Evolutionary conservation across 2,888 invertebrate genomes (phyloP), one percentile per base, ranked within the genome.

Genomic region (Callinectes sapidus): DNA sequence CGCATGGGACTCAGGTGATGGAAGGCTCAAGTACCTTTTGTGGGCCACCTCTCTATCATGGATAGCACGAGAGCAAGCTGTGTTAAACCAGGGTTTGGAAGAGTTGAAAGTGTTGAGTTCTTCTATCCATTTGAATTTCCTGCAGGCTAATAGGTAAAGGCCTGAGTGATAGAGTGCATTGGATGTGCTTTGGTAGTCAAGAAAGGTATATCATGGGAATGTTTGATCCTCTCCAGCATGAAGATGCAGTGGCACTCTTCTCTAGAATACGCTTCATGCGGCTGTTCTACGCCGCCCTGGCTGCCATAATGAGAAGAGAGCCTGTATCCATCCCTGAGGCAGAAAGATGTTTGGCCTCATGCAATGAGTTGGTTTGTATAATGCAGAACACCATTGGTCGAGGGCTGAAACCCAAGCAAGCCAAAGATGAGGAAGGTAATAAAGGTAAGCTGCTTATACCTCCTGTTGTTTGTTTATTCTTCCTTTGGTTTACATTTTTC

Each of bases 191-290:
- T 48, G 48, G 10, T 48, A 10, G 48, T 48, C 48, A 48, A 48
- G 48, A 48, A 48, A 48, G 48, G 48, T 48, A 48, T 48, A 48
- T 48, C 48, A 48, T 48, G 48, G 48, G 48, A 48, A 48, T 48
- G 48, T 48, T 48, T 48, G 48, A 48, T 48, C 48, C 10, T 10
- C 48, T 8, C 42, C 95, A 96, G 95, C 95, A 96, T 94, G 95
- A 96, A 88, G 95, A 95, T 90, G 95, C 95, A 28, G 95, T 95
- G 35, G 96, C 96, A 16, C 95, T 96, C 2, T 95, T 95, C 94
- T 97, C 97, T 28, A 97, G 99, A 94, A 97, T 99, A 91, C 97
- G 98, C 95, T 99, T 99, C 95, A 97, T 98, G 86, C 97, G 98
- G 94, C 97, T 98, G 95, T 97, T 99, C 95, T 98, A 98, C 95